Conservation (phyloP, 2,888 invertebrate species). For the Apamea crenata region DNA sequence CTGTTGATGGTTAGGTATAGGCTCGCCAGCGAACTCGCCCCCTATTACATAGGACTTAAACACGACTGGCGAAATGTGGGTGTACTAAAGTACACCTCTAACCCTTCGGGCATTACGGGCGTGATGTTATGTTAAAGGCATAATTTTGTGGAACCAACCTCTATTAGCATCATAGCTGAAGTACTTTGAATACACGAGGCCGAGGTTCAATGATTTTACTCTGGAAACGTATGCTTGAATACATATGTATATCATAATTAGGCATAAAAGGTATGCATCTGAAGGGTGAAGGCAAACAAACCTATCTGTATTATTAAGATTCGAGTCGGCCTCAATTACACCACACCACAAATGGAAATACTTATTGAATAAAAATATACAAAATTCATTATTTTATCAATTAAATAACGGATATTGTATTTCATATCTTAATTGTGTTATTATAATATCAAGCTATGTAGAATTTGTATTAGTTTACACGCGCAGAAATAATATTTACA, state of each 20-base stretch:
- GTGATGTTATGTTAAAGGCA: too few species aligned
- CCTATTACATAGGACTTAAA: too few species aligned
- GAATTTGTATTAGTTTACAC: conserved; percentile 8
- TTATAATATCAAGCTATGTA: conserved; percentile 1
- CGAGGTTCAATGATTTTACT: background rate
- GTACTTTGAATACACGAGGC: background rate
- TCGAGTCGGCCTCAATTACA: background rate
- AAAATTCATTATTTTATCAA: conserved; percentile 17
- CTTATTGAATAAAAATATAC: background rate
- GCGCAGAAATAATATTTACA: conserved; percentile 13
- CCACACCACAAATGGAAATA: conserved; percentile 16
- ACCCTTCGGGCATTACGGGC: too few species aligned
- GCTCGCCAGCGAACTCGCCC: too few species aligned
- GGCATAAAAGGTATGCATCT: background rate
- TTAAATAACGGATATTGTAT: conserved; percentile 11
- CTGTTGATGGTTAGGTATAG: too few species aligned
- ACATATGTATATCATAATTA: background rate
- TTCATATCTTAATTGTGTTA: conserved; percentile 14
- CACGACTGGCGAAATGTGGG: too few species aligned
- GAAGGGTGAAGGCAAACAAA: background rate
- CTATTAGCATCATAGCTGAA: too few species aligned
- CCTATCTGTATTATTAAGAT: background rate
- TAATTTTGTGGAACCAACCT: too few species aligned
- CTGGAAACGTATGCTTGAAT: background rate
- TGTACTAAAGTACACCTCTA: too few species aligned